Percentiles rank a stretch among this genome's conserved stretches.
phyloP scores from a whole-genome alignment of 2,888 invertebrate genomes.

The Balanococcus diminutus region DNA sequence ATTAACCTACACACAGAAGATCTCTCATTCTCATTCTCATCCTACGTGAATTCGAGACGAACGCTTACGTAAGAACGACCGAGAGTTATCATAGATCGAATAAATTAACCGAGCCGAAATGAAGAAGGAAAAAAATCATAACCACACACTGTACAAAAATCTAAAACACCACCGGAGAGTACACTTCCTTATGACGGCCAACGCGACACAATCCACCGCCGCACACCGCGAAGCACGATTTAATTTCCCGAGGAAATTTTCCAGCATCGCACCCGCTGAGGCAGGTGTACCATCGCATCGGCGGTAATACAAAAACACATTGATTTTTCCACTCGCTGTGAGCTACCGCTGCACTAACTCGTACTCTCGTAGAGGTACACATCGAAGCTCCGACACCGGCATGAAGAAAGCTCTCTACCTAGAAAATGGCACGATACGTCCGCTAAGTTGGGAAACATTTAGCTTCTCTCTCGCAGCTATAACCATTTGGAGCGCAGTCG shows the following conservation, averaged over 20 bases:
- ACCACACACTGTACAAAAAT: background rate
- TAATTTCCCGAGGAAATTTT: background rate
- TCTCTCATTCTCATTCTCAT: background rate
- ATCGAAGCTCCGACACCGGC: background rate
- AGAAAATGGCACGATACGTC: conserved; percentile 23
- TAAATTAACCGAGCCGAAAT: background rate
- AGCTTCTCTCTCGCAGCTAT: background rate
- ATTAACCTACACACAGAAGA: background rate
- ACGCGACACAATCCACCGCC: background rate
- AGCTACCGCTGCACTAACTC: background rate
- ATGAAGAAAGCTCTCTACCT: background rate
- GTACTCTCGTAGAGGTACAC: background rate
- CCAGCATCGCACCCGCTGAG: background rate
- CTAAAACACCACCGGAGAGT: background rate
- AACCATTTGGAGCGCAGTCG: conserved; percentile 15
- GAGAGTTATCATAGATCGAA: background rate
- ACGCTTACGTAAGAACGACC: background rate
- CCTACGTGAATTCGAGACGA: background rate
- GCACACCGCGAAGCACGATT: background rate
- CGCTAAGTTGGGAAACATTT: background rate
- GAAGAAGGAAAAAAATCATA: background rate
- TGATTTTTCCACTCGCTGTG: conserved; percentile 21
- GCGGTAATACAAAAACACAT: background rate
- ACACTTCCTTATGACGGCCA: background rate
- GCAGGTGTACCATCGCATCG: background rate